Evolutionary conservation across 2,888 invertebrate species (phyloP).

Genomic region (Dione juno): DNA sequence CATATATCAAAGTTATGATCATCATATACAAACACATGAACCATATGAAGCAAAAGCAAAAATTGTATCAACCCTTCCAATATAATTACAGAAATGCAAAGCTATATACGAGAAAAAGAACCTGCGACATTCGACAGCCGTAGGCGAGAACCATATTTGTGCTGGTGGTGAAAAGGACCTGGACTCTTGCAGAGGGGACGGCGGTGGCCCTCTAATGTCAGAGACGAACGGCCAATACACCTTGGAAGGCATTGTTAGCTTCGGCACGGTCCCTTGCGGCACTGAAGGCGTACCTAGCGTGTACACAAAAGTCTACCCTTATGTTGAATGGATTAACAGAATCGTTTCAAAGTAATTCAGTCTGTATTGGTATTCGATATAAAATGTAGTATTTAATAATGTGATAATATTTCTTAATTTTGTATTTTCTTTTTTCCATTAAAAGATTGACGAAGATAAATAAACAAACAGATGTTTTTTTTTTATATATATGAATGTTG

Average conservation of each 20-base stretch:
- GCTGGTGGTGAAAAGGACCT: constrained; percentile 76
- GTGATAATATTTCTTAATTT: constrained; percentile 25
- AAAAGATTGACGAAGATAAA: background rate
- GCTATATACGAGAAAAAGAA: constrained; percentile 37
- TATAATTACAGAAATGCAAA: constrained; percentile 44
- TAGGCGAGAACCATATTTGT: constrained; percentile 51
- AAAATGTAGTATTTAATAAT: background rate
- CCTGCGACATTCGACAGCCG: constrained; percentile 26
- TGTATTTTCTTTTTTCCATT: background rate
- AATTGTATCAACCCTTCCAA: too few relatives aligned
- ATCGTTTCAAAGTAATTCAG: constrained; percentile 31
- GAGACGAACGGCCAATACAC: constrained; percentile 41
- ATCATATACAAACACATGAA: too few relatives aligned
- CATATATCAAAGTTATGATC: too few relatives aligned
- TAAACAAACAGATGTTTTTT: too few relatives aligned
- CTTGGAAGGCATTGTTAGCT: constrained; percentile 49
- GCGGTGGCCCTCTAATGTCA: constrained; percentile 86
- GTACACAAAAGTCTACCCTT: constrained; percentile 48
- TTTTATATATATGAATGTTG: too few relatives aligned
- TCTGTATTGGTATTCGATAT: background rate
- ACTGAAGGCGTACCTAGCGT: constrained; percentile 47
- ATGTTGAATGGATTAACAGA: constrained; percentile 47
- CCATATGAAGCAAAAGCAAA: too few relatives aligned
- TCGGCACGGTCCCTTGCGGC: constrained; percentile 47
- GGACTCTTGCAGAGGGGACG: constrained; percentile 87